Percentiles rank a stretch among this genome's conserved stretches.
phyloP scores from a whole-genome alignment of 2,888 invertebrate species.

The Drosophila seclusa region DNA sequence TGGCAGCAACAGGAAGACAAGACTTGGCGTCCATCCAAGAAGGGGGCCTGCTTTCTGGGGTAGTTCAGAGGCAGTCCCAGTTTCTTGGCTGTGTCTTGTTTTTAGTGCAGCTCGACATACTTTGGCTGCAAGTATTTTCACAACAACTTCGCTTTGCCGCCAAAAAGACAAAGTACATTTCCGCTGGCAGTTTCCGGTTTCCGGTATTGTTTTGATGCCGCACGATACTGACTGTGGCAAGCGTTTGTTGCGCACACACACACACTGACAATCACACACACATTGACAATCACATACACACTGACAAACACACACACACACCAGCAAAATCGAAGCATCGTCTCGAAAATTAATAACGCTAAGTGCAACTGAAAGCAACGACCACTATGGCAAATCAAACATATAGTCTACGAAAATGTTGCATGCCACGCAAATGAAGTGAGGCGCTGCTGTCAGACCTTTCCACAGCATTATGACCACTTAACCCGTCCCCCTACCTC shows the following conservation, averaged over 20 bases:
- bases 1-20: conserved; percentile 18
- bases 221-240: conserved; percentile 12
- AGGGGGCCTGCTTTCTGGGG: neutral
- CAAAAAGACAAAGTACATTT: conserved; percentile 82
- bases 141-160: conserved; percentile 68
- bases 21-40: conserved; percentile 68
- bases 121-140: conserved; percentile 73
- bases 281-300: neutral
- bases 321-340: conserved; percentile 48
- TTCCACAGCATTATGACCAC: conserved; percentile 37
- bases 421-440: conserved; percentile 49
- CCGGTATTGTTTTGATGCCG: conserved; percentile 75
- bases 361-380: conserved; percentile 58
- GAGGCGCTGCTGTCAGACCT: conserved; percentile 26
- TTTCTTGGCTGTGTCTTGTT: conserved; percentile 44
- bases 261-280: neutral
- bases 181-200: conserved; percentile 79
- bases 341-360: conserved; percentile 65
- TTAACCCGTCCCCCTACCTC: conserved; percentile 9
- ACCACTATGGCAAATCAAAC: conserved; percentile 57
- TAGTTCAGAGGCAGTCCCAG: conserved; percentile 1
- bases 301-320: neutral
- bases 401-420: conserved; percentile 37
- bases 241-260: conserved; percentile 11
- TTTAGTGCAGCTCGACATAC: conserved; percentile 74